Conservation (phyloP, 1,140 invertebrate genomes). For the Trypoxylus dichotomus region DNA sequence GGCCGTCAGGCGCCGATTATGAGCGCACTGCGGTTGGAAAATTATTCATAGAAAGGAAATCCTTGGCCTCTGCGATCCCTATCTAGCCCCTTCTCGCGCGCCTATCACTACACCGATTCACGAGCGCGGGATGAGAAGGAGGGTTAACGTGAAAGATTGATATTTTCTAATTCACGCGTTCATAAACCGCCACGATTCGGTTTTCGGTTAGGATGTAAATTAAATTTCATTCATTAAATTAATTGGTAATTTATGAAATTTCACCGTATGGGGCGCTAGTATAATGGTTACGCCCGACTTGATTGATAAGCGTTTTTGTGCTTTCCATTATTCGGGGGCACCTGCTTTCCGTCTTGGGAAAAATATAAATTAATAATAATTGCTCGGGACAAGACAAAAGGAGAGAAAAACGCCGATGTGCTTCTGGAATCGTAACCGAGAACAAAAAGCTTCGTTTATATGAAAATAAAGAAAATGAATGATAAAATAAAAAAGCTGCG, state of each 20-base stretch:
- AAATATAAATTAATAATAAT: not conserved
- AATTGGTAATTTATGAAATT: conserved; percentile 22
- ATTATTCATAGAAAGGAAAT: conserved; percentile 10
- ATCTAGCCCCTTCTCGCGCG: not conserved
- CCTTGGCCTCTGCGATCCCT: not conserved
- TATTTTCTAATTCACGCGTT: conserved; percentile 20
- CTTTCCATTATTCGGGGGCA: not conserved
- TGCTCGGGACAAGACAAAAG: not conserved
- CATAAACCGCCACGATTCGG: not conserved
- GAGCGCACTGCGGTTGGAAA: not conserved
- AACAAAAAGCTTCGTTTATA: no score
- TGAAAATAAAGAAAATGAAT: no score
- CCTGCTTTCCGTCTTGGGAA: not conserved
- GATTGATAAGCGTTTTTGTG: not conserved
- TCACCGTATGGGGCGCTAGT: not conserved
- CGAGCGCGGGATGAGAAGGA: not conserved
- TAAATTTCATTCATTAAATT: conserved; percentile 26
- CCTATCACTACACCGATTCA: not conserved
- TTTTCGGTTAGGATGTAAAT: conserved; percentile 20
- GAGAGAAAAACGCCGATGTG: not conserved
- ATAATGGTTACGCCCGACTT: not conserved
- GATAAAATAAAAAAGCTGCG: no score
- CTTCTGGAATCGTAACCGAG: no score
- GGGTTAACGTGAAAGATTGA: not conserved
- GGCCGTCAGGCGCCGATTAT: not conserved